Percentiles rank a stretch among this genome's conserved stretches.
These are phyloP conservation scores for Opisthocomus hoazin DNA, from an alignment of 2,113 vertebrate species.

Conservation along the genomic window DNA sequence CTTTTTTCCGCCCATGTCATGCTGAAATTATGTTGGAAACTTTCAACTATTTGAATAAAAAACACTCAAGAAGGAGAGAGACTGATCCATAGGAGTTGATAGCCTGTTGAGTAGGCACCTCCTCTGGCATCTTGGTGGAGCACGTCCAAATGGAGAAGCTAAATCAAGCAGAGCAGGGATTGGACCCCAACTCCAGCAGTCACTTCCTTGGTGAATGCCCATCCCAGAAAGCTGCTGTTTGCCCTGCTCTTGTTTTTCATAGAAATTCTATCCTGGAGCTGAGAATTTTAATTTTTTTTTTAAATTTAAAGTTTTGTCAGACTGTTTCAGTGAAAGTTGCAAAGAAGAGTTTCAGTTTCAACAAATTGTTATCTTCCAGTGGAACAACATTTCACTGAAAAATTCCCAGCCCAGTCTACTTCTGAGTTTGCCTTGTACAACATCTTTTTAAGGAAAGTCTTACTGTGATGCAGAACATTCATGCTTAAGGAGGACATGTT, in stretches of 20 bases:
- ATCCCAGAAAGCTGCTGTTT: background rate
- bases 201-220: background rate
- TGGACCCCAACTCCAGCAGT: background rate
- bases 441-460: background rate
- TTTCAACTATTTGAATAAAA: background rate
- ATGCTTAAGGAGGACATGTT: background rate
- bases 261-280: background rate
- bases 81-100: background rate
- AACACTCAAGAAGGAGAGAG: background rate
- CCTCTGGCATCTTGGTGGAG: background rate
- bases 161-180: background rate
- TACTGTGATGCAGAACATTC: background rate
- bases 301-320: background rate
- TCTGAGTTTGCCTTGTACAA: background rate
- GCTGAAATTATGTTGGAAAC: background rate
- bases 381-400: conserved; percentile 23
- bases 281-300: background rate
- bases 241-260: background rate
- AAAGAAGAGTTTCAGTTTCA: background rate
- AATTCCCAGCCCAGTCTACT: background rate
- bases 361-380: background rate
- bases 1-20: background rate
- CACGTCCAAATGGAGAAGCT: background rate
- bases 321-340: background rate
- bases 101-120: background rate